Base-by-base conservation (phyloP, 2,113 vertebrate genomes). In the Myrmecophaga tridactyla region DNA sequence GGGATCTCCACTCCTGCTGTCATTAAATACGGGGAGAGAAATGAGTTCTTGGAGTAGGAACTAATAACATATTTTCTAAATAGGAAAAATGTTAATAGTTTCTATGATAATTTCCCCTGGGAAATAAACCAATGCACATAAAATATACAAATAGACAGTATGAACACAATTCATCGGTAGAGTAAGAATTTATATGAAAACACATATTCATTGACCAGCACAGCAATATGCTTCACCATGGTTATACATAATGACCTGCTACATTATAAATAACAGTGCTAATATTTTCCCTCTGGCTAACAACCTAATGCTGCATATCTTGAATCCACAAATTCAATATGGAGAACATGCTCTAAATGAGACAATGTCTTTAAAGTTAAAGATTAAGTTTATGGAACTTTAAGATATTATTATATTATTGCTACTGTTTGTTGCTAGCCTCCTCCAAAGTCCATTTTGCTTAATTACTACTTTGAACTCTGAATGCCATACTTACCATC, bases 401-500 rank as follows among this genome's bases (percentile, higher is more conserved):
- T 87, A 85, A 94, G 53, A 69, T 77, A 29, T 70, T 58, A 41
- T 18, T 62, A 25, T 21, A 34, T 70, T 58, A 41, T 18, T 60
- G 31, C 17, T 46, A 89, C 25, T 53, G 11, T 31, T n/a, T 56
- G 34, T 25, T 67, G 43, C 53, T 67, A 84, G 70, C 13, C 34
- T 94, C 10, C 29, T 94, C 17, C 41, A 73, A 89, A 82, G 65
- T 75, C 31, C 51, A 80, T 75, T 95, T 67, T 82, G 80, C 39
- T 90, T 89, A 89, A 87, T 85, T 78, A 70, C 25, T 85, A 90
- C 36, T 87, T 31, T 85, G 58, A 89, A 93, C 12, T 46, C 15
- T 13, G 43, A 89, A 62, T 21, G 4, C 3, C 72, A 63, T 63
- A 83, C 94, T 97, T 98, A 99, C 99, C 99, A 48, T 99, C 99